Conservation (phyloP, 1,140 invertebrate genomes). For the Laupala kohalensis region DNA sequence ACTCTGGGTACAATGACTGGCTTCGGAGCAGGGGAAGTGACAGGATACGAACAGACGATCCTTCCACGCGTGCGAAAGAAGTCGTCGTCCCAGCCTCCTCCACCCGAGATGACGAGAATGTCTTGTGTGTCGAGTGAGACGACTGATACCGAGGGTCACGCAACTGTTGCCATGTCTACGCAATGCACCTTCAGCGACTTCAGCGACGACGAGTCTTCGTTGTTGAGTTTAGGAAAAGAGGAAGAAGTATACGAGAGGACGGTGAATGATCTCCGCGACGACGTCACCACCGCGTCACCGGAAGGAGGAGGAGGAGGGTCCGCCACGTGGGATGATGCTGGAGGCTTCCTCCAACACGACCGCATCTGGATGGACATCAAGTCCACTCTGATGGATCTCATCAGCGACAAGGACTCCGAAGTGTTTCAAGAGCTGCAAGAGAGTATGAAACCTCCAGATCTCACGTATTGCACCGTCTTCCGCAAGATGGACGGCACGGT, state of each 20-base stretch:
- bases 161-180: neutral
- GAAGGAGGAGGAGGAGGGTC: too few species aligned
- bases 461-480: neutral
- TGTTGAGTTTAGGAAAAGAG: neutral
- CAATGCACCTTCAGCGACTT: neutral
- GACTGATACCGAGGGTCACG: neutral
- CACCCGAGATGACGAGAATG: neutral
- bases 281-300: too few species aligned
- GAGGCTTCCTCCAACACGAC: neutral
- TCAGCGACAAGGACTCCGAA: neutral
- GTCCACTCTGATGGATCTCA: neutral
- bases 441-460: neutral
- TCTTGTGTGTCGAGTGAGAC: neutral
- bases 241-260: neutral
- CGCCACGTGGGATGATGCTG: neutral
- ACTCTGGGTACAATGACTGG: neutral
- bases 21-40: neutral
- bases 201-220: slow-evolving; percentile 3
- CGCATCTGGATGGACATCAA: slow-evolving; percentile 1
- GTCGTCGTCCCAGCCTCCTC: neutral
- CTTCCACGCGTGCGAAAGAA: neutral
- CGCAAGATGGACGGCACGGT: neutral
- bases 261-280: neutral
- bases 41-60: neutral
- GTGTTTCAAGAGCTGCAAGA: neutral